A percentile compares a stretch with the other conserved stretches of the same genome.
Conservation (phyloP, 2,888 invertebrate species). For the Anthrax anthrax region DNA sequence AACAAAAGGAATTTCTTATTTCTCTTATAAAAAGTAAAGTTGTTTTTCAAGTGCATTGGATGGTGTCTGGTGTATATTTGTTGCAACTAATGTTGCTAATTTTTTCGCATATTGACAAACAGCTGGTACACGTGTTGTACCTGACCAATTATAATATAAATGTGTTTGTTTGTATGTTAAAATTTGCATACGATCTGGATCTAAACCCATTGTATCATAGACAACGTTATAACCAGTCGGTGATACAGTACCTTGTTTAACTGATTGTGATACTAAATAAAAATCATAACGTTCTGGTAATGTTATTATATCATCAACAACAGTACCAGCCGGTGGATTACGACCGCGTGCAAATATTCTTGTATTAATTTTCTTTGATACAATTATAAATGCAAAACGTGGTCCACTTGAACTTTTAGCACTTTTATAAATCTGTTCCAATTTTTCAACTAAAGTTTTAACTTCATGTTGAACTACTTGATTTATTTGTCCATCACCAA, state of each 20-base stretch:
- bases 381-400: constrained; percentile 63
- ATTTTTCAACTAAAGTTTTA: constrained; percentile 39
- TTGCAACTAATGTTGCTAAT: constrained; percentile 73
- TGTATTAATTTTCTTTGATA: constrained; percentile 77
- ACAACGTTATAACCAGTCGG: constrained; percentile 86
- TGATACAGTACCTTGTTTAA: constrained; percentile 76
- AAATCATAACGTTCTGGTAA: constrained; percentile 75
- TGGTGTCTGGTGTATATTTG: constrained; percentile 56
- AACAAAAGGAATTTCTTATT: no score
- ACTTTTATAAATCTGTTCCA: constrained; percentile 40
- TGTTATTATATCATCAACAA: constrained; percentile 77
- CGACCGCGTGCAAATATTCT: constrained; percentile 44
- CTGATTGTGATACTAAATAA: constrained; percentile 75
- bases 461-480: constrained; percentile 69
- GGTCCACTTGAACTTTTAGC: constrained; percentile 28
- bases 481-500: constrained; percentile 78
- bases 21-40: constrained; percentile 57
- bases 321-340: constrained; percentile 75
- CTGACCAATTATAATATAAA: constrained; percentile 87
- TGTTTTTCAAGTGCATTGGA: constrained; percentile 46
- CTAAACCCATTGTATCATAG: constrained; percentile 50
- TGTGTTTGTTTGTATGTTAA: constrained; percentile 79
- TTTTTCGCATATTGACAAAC: constrained; percentile 94
- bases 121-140: constrained; percentile 74
- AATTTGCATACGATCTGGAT: constrained; percentile 64